Base-by-base conservation (phyloP, 2,888 invertebrate species). In the Epirrhoe tristata region DNA sequence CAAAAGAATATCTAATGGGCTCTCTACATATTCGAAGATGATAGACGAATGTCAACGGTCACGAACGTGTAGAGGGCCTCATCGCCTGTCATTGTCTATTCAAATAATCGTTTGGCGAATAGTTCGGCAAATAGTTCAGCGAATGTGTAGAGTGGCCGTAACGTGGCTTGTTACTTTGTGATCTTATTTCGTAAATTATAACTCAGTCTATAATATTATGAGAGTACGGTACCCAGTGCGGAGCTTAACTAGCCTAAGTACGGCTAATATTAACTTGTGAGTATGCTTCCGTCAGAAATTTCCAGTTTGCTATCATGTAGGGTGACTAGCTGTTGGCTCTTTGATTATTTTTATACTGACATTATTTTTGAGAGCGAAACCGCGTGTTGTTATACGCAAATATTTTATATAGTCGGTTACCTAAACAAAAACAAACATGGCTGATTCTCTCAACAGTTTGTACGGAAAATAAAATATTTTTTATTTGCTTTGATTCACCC, bases 281-380 rank as follows among this genome's bases (percentile, higher is more conserved):
- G 50, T 17, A 36, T 32, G 71, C 66, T 77, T 76, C 75, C 73
- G 73, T 77, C 77, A 77, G 74, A 67, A 50, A 43, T 43, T 43
- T 43, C 39, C 39, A 43, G 39, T 43, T 58, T 31, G 66, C 63
- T 66, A 68, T 58, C 17, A n/a, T 6, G 8, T 78, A 75, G 65
- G 53, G 68, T 52, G 31, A 3, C 74, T 52, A 71, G 55, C 31
- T 12, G 16, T 6, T 16, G 0, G 12, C 54, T 66, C 56, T 56
- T 31, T 32, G 0, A 52, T 56, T 60, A 60, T 52, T 58, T 55
- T 50, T 8, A 10, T 48, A 54, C 54, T 43, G 24, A 53, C 43
- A 46, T 60, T 32, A 46, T 53, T 60, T 58, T 53, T 53, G 31
- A 53, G 34, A 14, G 43, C 39, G 12, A 17, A 46, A 16, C 51